Evolutionary conservation across 1,140 invertebrate genomes (phyloP), one percentile per base, ranked within the genome.

Genomic region (Thaumatotibia leucotreta): DNA sequence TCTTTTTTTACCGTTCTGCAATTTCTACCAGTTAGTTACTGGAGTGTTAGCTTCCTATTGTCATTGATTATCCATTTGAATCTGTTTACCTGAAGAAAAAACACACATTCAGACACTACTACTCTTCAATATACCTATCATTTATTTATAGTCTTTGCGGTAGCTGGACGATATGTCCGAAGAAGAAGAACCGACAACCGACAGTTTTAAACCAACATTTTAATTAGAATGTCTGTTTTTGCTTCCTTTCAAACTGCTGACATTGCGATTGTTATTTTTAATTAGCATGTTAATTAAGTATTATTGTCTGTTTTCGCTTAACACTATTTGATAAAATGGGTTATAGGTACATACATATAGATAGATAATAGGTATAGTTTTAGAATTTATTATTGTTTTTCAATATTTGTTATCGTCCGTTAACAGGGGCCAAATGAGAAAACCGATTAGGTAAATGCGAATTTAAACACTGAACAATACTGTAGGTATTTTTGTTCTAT

Each of bases 1-100:
- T 84, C 84, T 58, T 58, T 49, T 2, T 27, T 58, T 58, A 27
- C 8, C 17, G 20, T 14, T 23, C 52, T 29, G 24, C 24, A 27
- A 6, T 24, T 27, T 31, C n/a, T 14, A 58, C n/a, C 52, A 27
- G 52, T n/a, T 24, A 29, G 39, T 49, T 39, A 39, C 9, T 39
- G 10, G 10, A 39, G 33, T 39, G 33, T 39, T 49, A 49, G 52
- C 24, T 58, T 24, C 11, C 24, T 31, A 10, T 58, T 11, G n/a
- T 8, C 39, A 45, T 45, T 45, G n/a, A 45, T 45, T n/a, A 45
- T 39, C 1, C 4, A n/a, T 4, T 10, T 45, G 6, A 45, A 9
- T 45, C n/a, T 8, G 14, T 45, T 45, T 8, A 45, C n/a, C n/a
- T n/a, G 17, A 11, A 45, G n/a, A 9, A 45, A 1, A 17, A 4